Evolutionary conservation across 2,797 vertebrate genomes (phyloP), one percentile per base, ranked within the genome.

Genomic region (Helicolenus hilgendorfi): DNA sequence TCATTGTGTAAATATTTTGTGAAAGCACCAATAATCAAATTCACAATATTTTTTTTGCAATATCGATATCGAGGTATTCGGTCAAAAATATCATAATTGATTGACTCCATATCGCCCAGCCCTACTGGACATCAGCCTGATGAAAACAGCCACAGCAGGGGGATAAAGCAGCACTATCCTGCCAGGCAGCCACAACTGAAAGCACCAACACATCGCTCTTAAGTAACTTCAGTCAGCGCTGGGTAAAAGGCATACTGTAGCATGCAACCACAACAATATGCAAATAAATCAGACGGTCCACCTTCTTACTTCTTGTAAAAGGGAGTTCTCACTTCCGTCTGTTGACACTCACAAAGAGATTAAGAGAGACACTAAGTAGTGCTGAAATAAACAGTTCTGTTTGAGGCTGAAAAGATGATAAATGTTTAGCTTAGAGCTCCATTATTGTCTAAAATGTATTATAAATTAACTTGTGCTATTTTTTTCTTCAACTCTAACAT

Each of bases 241-340:
- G 15, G 62, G 18, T 1, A 33, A 29, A n/a, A 56, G 4, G 5
- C n/a, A 49, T 0, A 55, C 45, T 55, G 20, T 10, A 55, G 77
- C 35, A 1, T 81, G 78, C 72, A 80, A 77, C 68, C 72, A 56
- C 75, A 84, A 38, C 31, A 22, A 71, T 31, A 78, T 78, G 69
- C 13, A 67, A 80, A 85, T 77, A 70, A 77, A 79, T 38, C 26
- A 58, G 13, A 81, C 11, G 22, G 4, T 27, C 24, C 26, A 18
- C 7, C 38, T 49, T 15, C 13, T 26, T 62, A 36, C 45, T 71
- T 83, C 68, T 90, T 64, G 38, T 45, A 74, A 83, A 64, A 70
- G 45, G 33, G 13, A 18, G 11, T 7, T 4, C 62, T 53, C 24
- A n/a, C 33, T 33, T 73, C 36, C 1, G 24, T 56, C 14, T 56